Evolutionary conservation across 2,888 invertebrate species (phyloP).

Genomic region (Hecatera dysodea): DNA sequence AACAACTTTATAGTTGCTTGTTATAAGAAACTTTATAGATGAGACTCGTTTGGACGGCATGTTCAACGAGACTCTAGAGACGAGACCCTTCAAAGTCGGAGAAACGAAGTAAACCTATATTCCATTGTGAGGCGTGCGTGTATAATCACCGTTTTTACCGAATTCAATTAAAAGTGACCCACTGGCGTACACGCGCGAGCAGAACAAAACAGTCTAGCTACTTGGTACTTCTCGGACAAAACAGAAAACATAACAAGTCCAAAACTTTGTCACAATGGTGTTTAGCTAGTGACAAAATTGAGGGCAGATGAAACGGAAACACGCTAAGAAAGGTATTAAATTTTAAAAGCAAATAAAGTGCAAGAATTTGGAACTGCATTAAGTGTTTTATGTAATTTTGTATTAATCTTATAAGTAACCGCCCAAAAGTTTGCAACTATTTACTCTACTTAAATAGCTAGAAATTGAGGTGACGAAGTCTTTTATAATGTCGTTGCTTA

Average conservation of each 20-base stretch:
- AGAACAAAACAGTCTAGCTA: slow-evolving; percentile 75
- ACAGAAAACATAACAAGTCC: slow-evolving; percentile 68
- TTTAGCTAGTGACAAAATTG: slow-evolving; percentile 62
- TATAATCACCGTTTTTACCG: slow-evolving; percentile 85
- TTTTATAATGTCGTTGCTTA: slow-evolving; percentile 59
- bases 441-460: slow-evolving; percentile 45
- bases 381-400: slow-evolving; percentile 58
- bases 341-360: slow-evolving; percentile 70
- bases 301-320: slow-evolving; percentile 66
- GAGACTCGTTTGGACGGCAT: slow-evolving; percentile 8
- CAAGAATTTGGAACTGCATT: slow-evolving; percentile 71
- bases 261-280: slow-evolving; percentile 71
- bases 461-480: slow-evolving; percentile 64
- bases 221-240: slow-evolving; percentile 63
- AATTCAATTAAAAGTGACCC: slow-evolving; percentile 89
- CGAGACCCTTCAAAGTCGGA: slow-evolving; percentile 50
- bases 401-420: slow-evolving; percentile 32
- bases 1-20: slow-evolving; percentile 1
- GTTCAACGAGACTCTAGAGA: slow-evolving; percentile 19
- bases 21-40: slow-evolving; percentile 8
- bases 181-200: slow-evolving; percentile 74
- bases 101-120: slow-evolving; percentile 73
- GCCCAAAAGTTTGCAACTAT: slow-evolving; percentile 5
- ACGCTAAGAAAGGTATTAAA: slow-evolving; percentile 66
- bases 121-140: slow-evolving; percentile 85